A percentile compares a stretch with the other conserved stretches of the same genome.
Conservation (phyloP, 2,113 vertebrate genomes). For the Cyanoderma ruficeps region DNA sequence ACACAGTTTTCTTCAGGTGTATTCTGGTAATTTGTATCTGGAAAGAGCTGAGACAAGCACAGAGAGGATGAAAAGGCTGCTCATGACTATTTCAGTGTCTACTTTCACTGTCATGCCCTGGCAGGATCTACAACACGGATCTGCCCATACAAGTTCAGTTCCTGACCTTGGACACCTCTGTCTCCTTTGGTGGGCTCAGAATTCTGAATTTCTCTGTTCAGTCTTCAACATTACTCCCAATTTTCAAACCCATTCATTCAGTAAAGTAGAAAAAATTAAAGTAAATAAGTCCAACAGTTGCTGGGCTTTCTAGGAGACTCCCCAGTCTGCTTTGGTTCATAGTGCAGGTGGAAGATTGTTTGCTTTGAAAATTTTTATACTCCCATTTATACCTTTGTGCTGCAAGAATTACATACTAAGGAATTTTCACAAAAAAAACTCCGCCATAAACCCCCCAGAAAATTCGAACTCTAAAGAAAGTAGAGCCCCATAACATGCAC, state of each 20-base stretch:
- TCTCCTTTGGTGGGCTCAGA: not conserved
- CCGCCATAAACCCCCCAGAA: not conserved
- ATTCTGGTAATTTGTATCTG: not conserved
- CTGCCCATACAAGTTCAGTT: not conserved
- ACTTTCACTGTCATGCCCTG: not conserved
- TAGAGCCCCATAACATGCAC: not conserved
- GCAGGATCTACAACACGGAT: not conserved
- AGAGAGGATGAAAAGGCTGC: not conserved
- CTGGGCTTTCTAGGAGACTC: not conserved
- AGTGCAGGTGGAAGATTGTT: not conserved
- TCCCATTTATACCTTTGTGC: not conserved
- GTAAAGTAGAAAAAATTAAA: not conserved
- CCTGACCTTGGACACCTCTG: not conserved
- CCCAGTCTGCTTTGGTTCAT: not conserved
- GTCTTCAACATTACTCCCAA: not conserved
- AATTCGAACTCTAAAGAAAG: not conserved
- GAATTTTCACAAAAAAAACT: not conserved
- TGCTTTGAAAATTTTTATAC: not conserved
- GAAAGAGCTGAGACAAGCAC: not conserved
- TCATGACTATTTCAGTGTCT: not conserved
- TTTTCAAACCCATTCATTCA: not conserved
- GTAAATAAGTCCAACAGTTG: not conserved
- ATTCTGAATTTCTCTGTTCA: not conserved
- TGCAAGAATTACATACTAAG: not conserved
- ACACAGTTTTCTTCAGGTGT: not conserved